Conservation (phyloP, 1,140 invertebrate genomes). For the Glomeris maerens region DNA sequence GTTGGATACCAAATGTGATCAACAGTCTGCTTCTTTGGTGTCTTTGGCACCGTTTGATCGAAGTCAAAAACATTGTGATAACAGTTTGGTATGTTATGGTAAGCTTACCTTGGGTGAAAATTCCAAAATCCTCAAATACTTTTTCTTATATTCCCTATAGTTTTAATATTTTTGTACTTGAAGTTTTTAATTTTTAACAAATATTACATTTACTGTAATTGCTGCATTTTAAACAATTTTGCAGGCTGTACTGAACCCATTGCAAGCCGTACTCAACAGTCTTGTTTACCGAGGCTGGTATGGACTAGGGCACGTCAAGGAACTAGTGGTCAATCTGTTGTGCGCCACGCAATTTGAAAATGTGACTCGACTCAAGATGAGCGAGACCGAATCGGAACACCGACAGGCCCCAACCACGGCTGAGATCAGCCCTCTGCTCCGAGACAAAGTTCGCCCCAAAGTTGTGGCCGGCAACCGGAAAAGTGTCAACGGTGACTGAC, state of each 20-base stretch:
- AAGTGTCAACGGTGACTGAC: too few relatives aligned
- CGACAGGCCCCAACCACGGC: too few relatives aligned
- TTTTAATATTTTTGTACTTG: not conserved
- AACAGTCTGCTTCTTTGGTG: conserved; percentile 60
- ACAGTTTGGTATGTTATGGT: conserved; percentile 67
- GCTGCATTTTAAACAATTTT: too few relatives aligned
- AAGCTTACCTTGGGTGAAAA: conserved; percentile 20
- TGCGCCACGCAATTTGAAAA: too few relatives aligned
- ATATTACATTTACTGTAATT: too few relatives aligned
- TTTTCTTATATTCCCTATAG: not conserved
- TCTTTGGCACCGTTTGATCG: conserved; percentile 53
- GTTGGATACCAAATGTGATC: conserved; percentile 60
- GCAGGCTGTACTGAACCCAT: conserved; percentile 60
- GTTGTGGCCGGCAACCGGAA: too few relatives aligned
- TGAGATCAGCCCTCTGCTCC: too few relatives aligned
- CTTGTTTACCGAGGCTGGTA: conserved; percentile 49
- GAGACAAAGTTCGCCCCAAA: too few relatives aligned
- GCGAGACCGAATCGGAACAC: too few relatives aligned
- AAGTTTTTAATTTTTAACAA: not conserved
- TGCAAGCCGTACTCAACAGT: conserved; percentile 64
- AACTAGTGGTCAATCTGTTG: not conserved
- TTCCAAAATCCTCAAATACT: not conserved
- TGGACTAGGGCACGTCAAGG: not conserved
- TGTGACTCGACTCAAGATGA: too few relatives aligned
- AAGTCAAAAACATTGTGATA: conserved; percentile 41